Percentiles rank a stretch among this genome's conserved stretches.
Evolutionary conservation across 1,140 invertebrate species (phyloP).

Genomic region (Drosophila grimshawi): DNA sequence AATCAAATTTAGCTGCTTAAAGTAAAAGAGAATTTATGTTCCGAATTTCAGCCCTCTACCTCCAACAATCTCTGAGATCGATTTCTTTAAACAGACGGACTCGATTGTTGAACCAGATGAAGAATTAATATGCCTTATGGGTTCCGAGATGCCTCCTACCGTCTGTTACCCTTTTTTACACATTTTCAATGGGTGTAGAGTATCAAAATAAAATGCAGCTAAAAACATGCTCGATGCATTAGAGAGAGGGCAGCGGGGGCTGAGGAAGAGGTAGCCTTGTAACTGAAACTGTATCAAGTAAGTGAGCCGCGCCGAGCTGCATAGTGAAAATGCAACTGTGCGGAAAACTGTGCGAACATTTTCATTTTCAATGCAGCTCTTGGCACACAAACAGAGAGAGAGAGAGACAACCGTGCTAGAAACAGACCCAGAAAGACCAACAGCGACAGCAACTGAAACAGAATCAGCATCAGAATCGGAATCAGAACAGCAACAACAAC

Average conservation of each 20-base stretch:
- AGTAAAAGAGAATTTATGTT: too few relatives aligned
- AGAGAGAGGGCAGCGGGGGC: background rate
- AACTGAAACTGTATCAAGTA: constrained; percentile 76
- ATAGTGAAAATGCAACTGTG: constrained; percentile 82
- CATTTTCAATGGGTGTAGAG: too few relatives aligned
- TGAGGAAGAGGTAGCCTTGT: constrained; percentile 7
- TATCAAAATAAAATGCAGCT: constrained; percentile 6
- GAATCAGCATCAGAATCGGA: constrained; percentile 15
- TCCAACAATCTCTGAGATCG: too few relatives aligned
- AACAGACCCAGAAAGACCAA: constrained; percentile 21
- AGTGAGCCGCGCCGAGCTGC: constrained; percentile 78
- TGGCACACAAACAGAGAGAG: constrained; percentile 50
- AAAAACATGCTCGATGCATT: constrained; percentile 5
- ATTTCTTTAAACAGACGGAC: too few relatives aligned
- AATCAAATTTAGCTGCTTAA: too few relatives aligned
- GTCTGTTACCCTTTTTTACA: too few relatives aligned
- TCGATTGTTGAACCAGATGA: too few relatives aligned
- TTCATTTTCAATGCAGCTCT: constrained; percentile 82
- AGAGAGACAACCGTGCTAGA: background rate
- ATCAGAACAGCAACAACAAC: constrained; percentile 48
- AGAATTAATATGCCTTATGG: too few relatives aligned
- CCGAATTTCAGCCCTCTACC: too few relatives aligned
- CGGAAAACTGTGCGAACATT: constrained; percentile 82
- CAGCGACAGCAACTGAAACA: constrained; percentile 30
- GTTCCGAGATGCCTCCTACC: too few relatives aligned